These are phyloP conservation scores for Orbicella faveolata DNA, from an alignment of 64 coral and sea anemone species.

Conservation along the genomic window DNA sequence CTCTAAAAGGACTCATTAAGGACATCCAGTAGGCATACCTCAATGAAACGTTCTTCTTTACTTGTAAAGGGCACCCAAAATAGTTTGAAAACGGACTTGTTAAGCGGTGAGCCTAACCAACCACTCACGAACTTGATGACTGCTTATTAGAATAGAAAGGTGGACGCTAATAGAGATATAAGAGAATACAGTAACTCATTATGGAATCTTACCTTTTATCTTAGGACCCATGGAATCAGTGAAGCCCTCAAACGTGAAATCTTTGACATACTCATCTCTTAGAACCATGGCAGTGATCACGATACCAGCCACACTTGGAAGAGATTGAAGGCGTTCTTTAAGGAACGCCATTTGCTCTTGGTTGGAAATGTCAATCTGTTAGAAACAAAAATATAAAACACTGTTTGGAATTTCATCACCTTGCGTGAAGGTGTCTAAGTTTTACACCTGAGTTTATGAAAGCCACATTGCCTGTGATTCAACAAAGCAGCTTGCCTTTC, in stretches of 20 bases:
- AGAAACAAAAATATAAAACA: not conserved
- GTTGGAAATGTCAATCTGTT: not conserved
- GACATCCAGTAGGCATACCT: too few species aligned
- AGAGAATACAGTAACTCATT: too few species aligned
- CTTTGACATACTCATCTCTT: conserved; percentile 58
- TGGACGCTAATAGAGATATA: not conserved
- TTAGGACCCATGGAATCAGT: conserved; percentile 52
- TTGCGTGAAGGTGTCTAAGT: not conserved
- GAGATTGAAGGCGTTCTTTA: conserved; percentile 42
- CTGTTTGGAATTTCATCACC: not conserved
- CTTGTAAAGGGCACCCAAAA: too few species aligned
- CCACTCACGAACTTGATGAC: too few species aligned
- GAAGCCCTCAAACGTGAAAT: conserved; percentile 51
- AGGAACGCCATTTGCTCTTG: conserved; percentile 24
- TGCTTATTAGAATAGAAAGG: too few species aligned
- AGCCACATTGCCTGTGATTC: too few species aligned
- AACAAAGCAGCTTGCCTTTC: too few species aligned
- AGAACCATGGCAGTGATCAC: conserved; percentile 74
- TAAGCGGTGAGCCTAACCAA: too few species aligned
- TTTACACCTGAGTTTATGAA: not conserved
- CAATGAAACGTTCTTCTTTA: too few species aligned
- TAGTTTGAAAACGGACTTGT: too few species aligned
- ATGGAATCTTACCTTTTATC: conserved; percentile 50
- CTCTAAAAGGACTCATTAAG: too few species aligned
- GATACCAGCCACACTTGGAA: conserved; percentile 75